Conservation (phyloP, 2,888 invertebrate species). For the Holacanthella duospinosa region DNA sequence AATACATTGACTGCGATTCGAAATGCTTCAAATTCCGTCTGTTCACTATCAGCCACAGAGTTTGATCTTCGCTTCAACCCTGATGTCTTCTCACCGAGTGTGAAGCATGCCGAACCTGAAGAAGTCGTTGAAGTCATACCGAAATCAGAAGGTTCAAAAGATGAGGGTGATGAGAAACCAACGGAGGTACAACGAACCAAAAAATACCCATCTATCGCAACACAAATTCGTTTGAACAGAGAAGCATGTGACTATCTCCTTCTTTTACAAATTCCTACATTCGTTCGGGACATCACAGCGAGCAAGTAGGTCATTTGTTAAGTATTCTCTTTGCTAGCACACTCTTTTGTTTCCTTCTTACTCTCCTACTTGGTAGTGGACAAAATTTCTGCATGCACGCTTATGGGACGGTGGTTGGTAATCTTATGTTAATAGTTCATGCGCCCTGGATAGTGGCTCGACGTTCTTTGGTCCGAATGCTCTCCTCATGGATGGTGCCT, state of each 20-base stretch:
- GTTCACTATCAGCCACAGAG: slow-evolving; percentile 87
- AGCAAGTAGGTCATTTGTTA: slow-evolving; percentile 28
- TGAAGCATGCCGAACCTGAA: slow-evolving; percentile 59
- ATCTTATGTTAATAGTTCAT: slow-evolving; percentile 28
- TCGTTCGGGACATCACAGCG: slow-evolving; percentile 49
- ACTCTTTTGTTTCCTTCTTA: neutral
- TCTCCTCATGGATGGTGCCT: slow-evolving; percentile 71
- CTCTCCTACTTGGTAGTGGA: neutral
- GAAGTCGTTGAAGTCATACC: neutral
- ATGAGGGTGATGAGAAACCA: neutral
- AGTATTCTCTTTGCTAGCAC: neutral
- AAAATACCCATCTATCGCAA: slow-evolving; percentile 34
- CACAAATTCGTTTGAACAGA: slow-evolving; percentile 55
- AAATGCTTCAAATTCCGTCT: slow-evolving; percentile 80
- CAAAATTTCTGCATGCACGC: slow-evolving; percentile 16
- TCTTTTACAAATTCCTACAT: slow-evolving; percentile 84
- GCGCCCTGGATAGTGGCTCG: slow-evolving; percentile 37
- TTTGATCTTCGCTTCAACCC: slow-evolving; percentile 97
- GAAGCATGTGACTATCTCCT: slow-evolving; percentile 93
- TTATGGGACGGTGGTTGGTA: slow-evolving; percentile 25
- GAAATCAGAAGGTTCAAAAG: slow-evolving; percentile 46
- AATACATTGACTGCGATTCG: slow-evolving; percentile 51
- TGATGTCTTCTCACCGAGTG: slow-evolving; percentile 92
- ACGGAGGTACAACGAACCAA: slow-evolving; percentile 22
- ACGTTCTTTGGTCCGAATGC: slow-evolving; percentile 37